These are phyloP conservation scores for Dicrostonyx torquatus DNA, from an alignment of 2,797 vertebrate species.

Conservation along the genomic window DNA sequence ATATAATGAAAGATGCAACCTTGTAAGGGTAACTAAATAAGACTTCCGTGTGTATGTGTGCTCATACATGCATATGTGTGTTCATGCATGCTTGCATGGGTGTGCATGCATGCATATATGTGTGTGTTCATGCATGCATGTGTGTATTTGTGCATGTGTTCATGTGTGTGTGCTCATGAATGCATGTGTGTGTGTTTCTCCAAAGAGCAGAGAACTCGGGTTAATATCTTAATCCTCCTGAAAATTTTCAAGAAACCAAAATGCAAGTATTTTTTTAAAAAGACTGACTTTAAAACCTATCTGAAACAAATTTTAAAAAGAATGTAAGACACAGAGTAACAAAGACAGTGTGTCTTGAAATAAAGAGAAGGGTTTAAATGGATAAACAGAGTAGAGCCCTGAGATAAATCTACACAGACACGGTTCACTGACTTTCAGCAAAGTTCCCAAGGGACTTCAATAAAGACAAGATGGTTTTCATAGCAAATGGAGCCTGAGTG, in stretches of 20 bases:
- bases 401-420: background rate
- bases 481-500: slow-evolving; percentile 23
- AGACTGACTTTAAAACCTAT: slow-evolving; percentile 45
- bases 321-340: background rate
- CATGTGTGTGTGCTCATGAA: background rate
- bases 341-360: background rate
- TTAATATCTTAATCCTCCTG: background rate
- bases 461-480: background rate
- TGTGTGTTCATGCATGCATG: too few species aligned
- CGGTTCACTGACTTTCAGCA: background rate
- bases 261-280: background rate
- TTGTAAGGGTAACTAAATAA: slow-evolving; percentile 29
- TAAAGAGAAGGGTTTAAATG: background rate
- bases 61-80: background rate
- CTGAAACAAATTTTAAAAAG: slow-evolving; percentile 38
- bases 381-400: background rate
- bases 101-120: background rate
- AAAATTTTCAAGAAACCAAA: slow-evolving; percentile 46
- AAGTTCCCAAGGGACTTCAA: slow-evolving; percentile 32
- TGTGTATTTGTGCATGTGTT: background rate
- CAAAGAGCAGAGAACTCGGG: background rate
- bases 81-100: background rate
- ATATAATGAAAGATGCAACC: slow-evolving; percentile 14
- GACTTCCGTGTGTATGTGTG: background rate
- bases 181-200: background rate